A percentile compares a stretch with the other conserved stretches of the same genome.
phyloP scores from a whole-genome alignment of 2,888 invertebrate genomes.

The Eumacrocentrus americanus region DNA sequence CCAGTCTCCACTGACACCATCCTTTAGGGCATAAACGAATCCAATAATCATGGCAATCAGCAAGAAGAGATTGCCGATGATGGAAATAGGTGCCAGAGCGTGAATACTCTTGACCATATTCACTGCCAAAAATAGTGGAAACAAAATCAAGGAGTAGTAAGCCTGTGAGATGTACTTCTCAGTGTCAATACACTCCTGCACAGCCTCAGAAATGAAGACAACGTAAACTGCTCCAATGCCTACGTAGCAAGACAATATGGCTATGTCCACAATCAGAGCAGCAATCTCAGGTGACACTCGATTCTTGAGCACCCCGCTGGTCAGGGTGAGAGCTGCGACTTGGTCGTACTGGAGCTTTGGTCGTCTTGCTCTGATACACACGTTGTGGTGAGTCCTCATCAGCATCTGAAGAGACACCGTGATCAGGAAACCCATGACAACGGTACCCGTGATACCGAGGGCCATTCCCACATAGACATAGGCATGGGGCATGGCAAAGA shows the following conservation, averaged over 20 bases:
- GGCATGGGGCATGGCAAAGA: conserved; percentile 47
- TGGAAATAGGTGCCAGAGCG: conserved; percentile 39
- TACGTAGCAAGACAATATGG: conserved; percentile 42
- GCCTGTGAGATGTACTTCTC: conserved; percentile 34
- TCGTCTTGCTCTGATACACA: conserved; percentile 38
- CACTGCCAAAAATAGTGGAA: conserved; percentile 42
- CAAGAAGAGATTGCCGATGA: conserved; percentile 41
- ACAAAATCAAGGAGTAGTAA: conserved; percentile 40
- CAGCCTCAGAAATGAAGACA: conserved; percentile 41
- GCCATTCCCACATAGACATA: conserved; percentile 46
- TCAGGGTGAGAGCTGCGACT: conserved; percentile 37
- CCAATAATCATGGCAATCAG: conserved; percentile 39
- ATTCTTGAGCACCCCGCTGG: conserved; percentile 29
- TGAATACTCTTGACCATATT: conserved; percentile 40
- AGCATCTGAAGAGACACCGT: conserved; percentile 42
- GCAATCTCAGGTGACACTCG: conserved; percentile 35
- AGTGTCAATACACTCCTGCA: conserved; percentile 41
- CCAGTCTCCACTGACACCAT: conserved; percentile 39
- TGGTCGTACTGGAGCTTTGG: conserved; percentile 42
- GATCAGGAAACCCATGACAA: conserved; percentile 42
- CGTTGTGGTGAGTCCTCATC: conserved; percentile 38
- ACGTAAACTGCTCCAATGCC: conserved; percentile 46
- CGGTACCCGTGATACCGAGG: conserved; percentile 41
- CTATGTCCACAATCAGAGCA: conserved; percentile 38
- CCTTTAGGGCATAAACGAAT: conserved; percentile 39